Evolutionary conservation across 1,140 invertebrate species (phyloP).

Genomic region (Paracyclopina nana): DNA sequence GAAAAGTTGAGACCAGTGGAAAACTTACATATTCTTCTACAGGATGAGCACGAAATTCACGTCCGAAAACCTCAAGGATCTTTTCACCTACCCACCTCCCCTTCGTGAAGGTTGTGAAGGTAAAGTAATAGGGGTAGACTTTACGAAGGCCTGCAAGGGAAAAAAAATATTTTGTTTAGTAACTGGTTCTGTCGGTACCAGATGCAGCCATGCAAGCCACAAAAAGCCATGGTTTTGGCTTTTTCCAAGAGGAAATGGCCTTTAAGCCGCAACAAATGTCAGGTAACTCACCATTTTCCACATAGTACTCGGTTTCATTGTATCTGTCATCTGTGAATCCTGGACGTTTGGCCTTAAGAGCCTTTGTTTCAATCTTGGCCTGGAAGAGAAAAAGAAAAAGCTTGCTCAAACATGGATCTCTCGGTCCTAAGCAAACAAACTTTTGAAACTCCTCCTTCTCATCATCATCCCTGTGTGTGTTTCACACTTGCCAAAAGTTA

Average conservation of each 20-base stretch:
- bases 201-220: conserved; percentile 7
- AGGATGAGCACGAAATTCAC: conserved; percentile 80
- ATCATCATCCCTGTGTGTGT: background rate
- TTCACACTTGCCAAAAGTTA: background rate
- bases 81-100: conserved; percentile 89
- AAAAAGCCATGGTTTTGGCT: background rate
- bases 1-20: background rate
- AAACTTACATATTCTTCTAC: conserved; percentile 56
- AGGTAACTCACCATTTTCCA: conserved; percentile 72
- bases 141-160: conserved; percentile 68
- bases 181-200: background rate
- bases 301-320: conserved; percentile 86
- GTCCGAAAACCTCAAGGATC: conserved; percentile 76
- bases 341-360: conserved; percentile 69
- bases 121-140: conserved; percentile 96
- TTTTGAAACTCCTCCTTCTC: background rate
- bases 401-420: background rate
- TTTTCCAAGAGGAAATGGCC: no score
- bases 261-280: no score
- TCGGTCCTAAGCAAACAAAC: background rate
- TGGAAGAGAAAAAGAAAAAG: conserved; percentile 30
- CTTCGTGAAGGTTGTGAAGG: conserved; percentile 90
- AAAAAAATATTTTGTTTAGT: background rate
- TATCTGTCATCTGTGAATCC: conserved; percentile 78
- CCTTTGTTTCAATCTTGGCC: conserved; percentile 82